Evolutionary conservation across 2,888 invertebrate species (phyloP).

Genomic region (Philereme vetulata): DNA sequence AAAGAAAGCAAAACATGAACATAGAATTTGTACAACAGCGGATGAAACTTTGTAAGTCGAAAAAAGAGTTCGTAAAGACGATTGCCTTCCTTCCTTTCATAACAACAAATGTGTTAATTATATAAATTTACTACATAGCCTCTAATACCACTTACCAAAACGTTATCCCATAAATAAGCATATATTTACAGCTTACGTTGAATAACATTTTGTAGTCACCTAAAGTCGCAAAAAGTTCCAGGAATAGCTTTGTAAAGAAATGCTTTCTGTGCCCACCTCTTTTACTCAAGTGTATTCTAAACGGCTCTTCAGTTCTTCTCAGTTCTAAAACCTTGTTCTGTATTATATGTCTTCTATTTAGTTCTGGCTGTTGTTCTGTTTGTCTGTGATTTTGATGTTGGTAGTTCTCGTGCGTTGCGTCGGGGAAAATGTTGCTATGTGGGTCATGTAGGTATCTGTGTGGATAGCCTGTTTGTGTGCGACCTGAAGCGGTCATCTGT

Average conservation of each 20-base stretch:
- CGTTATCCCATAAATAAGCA: conserved; percentile 3
- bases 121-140: no score
- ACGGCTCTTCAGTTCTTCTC: conserved; percentile 25
- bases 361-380: conserved; percentile 15
- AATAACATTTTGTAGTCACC: conserved; percentile 29
- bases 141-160: no score
- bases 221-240: conserved; percentile 35
- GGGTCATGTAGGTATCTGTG: conserved; percentile 17
- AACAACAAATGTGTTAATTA: no score
- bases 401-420: conserved; percentile 12
- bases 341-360: conserved; percentile 23
- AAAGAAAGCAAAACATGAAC: no score
- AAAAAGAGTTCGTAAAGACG: no score
- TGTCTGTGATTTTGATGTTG: conserved; percentile 20
- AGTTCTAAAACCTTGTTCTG: conserved; percentile 25
- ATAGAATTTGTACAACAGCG: no score
- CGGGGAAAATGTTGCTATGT: conserved; percentile 13
- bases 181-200: conserved; percentile 24
- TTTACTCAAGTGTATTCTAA: conserved; percentile 32
- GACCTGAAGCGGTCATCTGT: conserved; percentile 34
- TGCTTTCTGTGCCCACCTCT: conserved; percentile 40
- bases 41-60: no score
- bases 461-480: conserved; percentile 28
- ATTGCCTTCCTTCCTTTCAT: no score
- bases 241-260: conserved; percentile 35